Percentiles rank a stretch among this genome's conserved stretches.
phyloP scores from a whole-genome alignment of 1,140 invertebrate species.

The Pomacea maculata region DNA sequence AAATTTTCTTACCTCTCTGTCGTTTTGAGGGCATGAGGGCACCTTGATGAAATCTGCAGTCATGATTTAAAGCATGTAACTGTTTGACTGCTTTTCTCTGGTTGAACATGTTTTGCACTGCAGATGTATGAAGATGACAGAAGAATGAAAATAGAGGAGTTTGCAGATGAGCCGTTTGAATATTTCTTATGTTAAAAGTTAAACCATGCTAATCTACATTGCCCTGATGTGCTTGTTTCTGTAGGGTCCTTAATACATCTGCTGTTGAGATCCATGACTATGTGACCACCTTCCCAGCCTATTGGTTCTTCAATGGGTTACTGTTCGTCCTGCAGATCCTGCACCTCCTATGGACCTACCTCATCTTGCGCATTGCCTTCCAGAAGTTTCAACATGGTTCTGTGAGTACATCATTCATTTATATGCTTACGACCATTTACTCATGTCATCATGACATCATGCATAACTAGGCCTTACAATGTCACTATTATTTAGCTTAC shows the following conservation, averaged over 20 bases:
- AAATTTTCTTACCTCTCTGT: too few relatives aligned
- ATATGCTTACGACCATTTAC: too few relatives aligned
- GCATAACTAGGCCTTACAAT: too few relatives aligned
- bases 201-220: neutral
- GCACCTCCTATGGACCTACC: constrained; percentile 55
- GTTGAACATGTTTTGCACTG: too few relatives aligned
- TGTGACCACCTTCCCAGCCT: constrained; percentile 35
- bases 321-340: constrained; percentile 51
- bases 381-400: constrained; percentile 41
- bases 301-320: constrained; percentile 48
- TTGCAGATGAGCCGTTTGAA: neutral
- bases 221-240: constrained; percentile 16
- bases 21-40: too few relatives aligned
- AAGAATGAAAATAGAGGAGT: too few relatives aligned
- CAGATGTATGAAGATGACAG: too few relatives aligned
- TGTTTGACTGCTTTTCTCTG: too few relatives aligned
- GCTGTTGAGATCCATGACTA: constrained; percentile 40
- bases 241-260: constrained; percentile 45
- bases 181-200: neutral
- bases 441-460: too few relatives aligned
- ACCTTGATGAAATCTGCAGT: too few relatives aligned
- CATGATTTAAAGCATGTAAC: too few relatives aligned
- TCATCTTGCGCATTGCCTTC: constrained; percentile 52
- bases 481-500: too few relatives aligned
- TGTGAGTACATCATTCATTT: constrained; percentile 29